Base-by-base conservation (phyloP, 2,888 invertebrate genomes). In the Phymatocera aterrima region DNA sequence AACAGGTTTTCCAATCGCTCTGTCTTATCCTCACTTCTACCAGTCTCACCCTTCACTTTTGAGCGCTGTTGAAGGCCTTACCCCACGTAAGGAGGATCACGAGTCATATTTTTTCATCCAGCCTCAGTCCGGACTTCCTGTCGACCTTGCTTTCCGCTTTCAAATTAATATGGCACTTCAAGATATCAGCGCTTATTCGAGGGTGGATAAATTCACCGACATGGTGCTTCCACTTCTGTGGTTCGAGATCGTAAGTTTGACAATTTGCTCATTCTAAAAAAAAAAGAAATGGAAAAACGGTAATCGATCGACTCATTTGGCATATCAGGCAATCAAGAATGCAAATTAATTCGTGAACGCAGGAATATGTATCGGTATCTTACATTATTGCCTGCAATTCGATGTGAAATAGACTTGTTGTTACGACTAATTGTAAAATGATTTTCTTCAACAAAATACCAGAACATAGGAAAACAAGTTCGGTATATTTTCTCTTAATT, bases 1-100 rank as follows among this genome's bases (percentile, higher is more conserved):
- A 43, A 43, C 75, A 75, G 93, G 97, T 0, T 97, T 97, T 88
- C 97, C 97, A 0, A 97, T 97, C 61, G 96, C 96, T 0, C 91
- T 97, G 5, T 97, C 97, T 54, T 96, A 95, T 89, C 97, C 97
- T 0, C 97, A 98, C 89, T 97, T 97, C 89, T 94, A 95, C 88
- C 93, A 95, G 81, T 94, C 94, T 0, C 96, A 96, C 82, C 93
- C 93, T 0, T 88, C 92, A 0, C 90, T 96, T 1, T 90, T 93
- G 80, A 92, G 93, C 74, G 93, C 94, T 77, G 93, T 97, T 0
- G 94, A 94, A 3, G 96, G 97, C 24, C 88, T 92, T 0, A 82
- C 90, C 54, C 96, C 97, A 0, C 92, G 93, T 80, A 90, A 92
- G 51, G 92, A 94, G 15, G 87, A 92, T 68, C 95, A 97, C 91